These are phyloP conservation scores for Dermochelys coriacea DNA, from an alignment of 2,797 vertebrate species.

Conservation along the genomic window DNA sequence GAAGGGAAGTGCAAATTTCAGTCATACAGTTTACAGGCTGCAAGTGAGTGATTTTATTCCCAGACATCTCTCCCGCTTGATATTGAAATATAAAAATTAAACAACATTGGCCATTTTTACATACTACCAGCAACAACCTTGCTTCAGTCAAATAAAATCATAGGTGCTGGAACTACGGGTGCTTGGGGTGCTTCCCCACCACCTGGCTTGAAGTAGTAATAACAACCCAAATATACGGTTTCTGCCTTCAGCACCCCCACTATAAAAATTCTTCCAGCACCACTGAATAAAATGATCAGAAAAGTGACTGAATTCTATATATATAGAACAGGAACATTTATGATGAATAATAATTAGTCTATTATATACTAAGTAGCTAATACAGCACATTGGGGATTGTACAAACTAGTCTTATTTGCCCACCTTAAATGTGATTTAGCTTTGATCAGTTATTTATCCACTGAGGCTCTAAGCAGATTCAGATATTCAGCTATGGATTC, in stretches of 20 bases:
- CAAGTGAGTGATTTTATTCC: slow-evolving; percentile 5
- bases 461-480: slow-evolving; percentile 26
- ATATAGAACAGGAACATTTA: slow-evolving; percentile 47
- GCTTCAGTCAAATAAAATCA: slow-evolving; percentile 41
- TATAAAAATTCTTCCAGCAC: too few species aligned
- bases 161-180: too few species aligned
- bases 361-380: slow-evolving; percentile 48
- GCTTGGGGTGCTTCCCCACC: too few species aligned
- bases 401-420: slow-evolving; percentile 18
- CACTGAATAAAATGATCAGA: slow-evolving; percentile 9
- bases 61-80: slow-evolving; percentile 14
- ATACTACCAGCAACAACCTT: slow-evolving; percentile 31
- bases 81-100: slow-evolving; percentile 24
- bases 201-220: too few species aligned
- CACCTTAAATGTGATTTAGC: slow-evolving; percentile 17
- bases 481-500: slow-evolving; percentile 50
- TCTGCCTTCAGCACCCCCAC: too few species aligned
- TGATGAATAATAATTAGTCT: slow-evolving; percentile 55
- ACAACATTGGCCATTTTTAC: not conserved
- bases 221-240: too few species aligned
- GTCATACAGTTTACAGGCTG: not conserved
- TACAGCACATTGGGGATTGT: not conserved
- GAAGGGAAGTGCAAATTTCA: slow-evolving; percentile 29
- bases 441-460: not conserved
- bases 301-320: slow-evolving; percentile 52